Evolutionary conservation across 2,113 vertebrate species (phyloP).

Genomic region (Callocephalon fimbriatum): DNA sequence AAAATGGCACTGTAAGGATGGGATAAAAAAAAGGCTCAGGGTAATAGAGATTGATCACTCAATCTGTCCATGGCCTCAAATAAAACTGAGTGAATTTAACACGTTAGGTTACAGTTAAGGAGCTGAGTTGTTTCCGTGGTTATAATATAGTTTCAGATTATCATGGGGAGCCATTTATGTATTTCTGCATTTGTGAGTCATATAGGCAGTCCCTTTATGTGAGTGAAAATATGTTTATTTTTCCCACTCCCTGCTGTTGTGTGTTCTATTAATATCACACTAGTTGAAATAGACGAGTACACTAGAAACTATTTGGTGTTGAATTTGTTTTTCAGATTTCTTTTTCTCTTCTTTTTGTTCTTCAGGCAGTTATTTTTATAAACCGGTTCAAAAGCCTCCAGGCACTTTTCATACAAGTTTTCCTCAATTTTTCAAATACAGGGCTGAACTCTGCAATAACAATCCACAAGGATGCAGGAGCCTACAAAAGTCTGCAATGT

Average conservation of each 20-base stretch:
- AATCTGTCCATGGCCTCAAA: slow-evolving; percentile 70
- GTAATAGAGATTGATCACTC: slow-evolving; percentile 78
- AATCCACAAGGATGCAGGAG: background rate
- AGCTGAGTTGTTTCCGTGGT: slow-evolving; percentile 63
- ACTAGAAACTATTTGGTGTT: slow-evolving; percentile 70
- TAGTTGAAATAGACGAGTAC: slow-evolving; percentile 77
- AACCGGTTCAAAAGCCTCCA: slow-evolving; percentile 35
- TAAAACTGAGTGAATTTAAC: slow-evolving; percentile 78
- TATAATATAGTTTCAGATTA: slow-evolving; percentile 75
- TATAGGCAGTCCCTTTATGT: slow-evolving; percentile 77
- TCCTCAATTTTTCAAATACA: background rate
- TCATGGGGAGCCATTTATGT: slow-evolving; percentile 79
- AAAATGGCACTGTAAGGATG: slow-evolving; percentile 68
- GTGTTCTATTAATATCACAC: slow-evolving; percentile 80
- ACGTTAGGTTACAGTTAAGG: slow-evolving; percentile 76
- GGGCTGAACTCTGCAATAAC: background rate
- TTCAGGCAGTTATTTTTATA: slow-evolving; percentile 67
- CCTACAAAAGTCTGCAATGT: background rate
- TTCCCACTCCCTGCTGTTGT: slow-evolving; percentile 79
- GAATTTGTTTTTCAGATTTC: slow-evolving; percentile 74
- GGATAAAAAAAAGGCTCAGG: background rate
- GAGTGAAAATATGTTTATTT: slow-evolving; percentile 81
- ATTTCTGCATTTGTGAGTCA: slow-evolving; percentile 83
- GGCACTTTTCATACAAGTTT: slow-evolving; percentile 26
- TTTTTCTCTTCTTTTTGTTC: slow-evolving; percentile 18